Evolutionary conservation across 1,140 invertebrate species (phyloP), one percentile per base, ranked within the genome.

Genomic region (Pinna nobilis): DNA sequence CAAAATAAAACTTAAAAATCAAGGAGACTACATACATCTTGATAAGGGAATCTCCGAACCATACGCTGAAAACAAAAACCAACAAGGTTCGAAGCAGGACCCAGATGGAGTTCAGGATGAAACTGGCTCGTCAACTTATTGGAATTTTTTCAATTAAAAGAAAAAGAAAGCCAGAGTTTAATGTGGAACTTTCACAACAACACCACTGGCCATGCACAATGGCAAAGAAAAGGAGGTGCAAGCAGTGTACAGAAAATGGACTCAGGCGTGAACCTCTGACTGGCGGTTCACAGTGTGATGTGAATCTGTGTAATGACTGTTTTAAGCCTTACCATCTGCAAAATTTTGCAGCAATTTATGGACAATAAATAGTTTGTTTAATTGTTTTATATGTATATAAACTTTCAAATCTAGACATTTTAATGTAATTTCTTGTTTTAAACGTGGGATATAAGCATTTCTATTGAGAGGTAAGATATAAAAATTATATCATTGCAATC

Each of bases 1-100:
- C 25, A 49, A 50, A 20, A 55, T 51, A 7, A 64, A 64, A 32
- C n/a, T 64, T 5, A 64, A 64, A 64, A 47, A 66, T 6, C 47
- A 51, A 66, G 39, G 49, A 28, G 6, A 51, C 15, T 33, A 37
- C 32, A 37, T 66, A 2, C 20, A 30, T 2, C 47, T 18, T 23
- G 47, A 66, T 13, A 66, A 53, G 33, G 32, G 9, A 55, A 25
- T 55, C 47, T 9, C 33, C 44, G 57, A 71, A 71, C 33, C 59
- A 61, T 20, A 23, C 13, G 2, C 9, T 55, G 50, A 68, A 25
- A 23, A 68, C 50, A 3, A 68, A 41, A 55, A 39, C 37, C 20
- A 53, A 67, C 37, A 39, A 41, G 35, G n/a, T 41, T 3, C 7
- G 65, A 57, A 39, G 23, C 15, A 55, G 65, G 23, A 55, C n/a